Percentiles rank a stretch among this genome's conserved stretches.
phyloP scores from a whole-genome alignment of 2,113 vertebrate genomes.

The Antennarius striatus region DNA sequence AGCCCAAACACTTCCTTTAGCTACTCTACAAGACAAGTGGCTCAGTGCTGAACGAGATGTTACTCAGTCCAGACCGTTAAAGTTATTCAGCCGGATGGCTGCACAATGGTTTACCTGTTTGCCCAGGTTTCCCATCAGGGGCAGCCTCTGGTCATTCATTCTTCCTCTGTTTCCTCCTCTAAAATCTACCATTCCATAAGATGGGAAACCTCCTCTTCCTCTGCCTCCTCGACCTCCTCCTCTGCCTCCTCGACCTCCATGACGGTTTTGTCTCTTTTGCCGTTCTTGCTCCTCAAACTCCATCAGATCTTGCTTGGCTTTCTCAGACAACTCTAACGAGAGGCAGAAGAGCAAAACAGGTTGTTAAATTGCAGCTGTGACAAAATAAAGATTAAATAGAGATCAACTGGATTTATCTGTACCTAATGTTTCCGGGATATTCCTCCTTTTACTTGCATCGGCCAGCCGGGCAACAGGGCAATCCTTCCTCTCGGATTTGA shows the following conservation, averaged over 20 bases:
- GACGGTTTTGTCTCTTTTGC: conserved; percentile 87
- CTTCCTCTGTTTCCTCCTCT: conserved; percentile 84
- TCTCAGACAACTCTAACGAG: conserved; percentile 90
- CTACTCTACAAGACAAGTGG: conserved; percentile 6
- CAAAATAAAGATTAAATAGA: not conserved
- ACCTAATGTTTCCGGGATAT: conserved; percentile 98
- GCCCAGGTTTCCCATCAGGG: conserved; percentile 84
- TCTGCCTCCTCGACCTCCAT: conserved; percentile 77
- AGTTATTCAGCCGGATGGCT: conserved; percentile 3
- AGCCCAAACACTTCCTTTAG: conserved; percentile 1
- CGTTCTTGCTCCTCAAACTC: conserved; percentile 93
- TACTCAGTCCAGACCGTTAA: conserved; percentile 4
- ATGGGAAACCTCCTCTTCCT: conserved; percentile 76
- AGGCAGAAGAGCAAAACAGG: not conserved
- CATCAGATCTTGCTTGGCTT: conserved; percentile 91
- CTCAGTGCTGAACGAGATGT: not conserved
- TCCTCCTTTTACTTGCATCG: conserved; percentile 89
- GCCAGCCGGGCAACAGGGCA: conserved; percentile 89
- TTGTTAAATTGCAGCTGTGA: not conserved
- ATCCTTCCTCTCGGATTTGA: conserved; percentile 96
- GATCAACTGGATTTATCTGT: conserved; percentile 3
- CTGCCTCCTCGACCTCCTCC: conserved; percentile 75
- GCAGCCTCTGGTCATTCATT: conserved; percentile 86
- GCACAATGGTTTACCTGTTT: conserved; percentile 81
- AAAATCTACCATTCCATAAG: conserved; percentile 84